A percentile compares a stretch with the other conserved stretches of the same genome.
Evolutionary conservation across 2,797 vertebrate species (phyloP).

Genomic region (Xiphorhynchus erythropygius): DNA sequence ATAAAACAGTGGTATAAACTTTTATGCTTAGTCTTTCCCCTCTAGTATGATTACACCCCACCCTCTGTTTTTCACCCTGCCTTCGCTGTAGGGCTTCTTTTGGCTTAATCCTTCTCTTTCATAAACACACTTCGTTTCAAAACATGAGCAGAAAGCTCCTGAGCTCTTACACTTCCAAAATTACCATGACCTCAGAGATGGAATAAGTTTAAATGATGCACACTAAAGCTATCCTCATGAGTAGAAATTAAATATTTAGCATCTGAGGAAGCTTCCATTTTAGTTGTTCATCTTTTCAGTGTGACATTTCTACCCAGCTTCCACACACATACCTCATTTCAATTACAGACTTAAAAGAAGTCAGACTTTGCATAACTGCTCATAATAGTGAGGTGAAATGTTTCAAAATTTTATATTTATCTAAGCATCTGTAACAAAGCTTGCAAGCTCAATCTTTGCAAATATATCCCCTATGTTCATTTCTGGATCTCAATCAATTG

Average conservation of each 20-base stretch:
- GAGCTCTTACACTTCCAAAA: neutral
- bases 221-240: slow-evolving; percentile 30
- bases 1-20: neutral
- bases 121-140: neutral
- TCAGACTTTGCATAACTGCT: neutral
- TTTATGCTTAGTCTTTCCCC: neutral
- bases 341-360: slow-evolving; percentile 1
- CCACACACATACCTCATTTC: neutral
- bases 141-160: neutral
- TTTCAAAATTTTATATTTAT: slow-evolving; percentile 36
- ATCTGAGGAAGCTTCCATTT: slow-evolving; percentile 27
- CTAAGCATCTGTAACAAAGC: neutral
- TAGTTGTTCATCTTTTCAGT: slow-evolving; percentile 14
- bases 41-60: neutral
- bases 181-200: neutral
- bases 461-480: neutral
- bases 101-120: neutral
- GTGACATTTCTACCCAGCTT: neutral
- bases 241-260: slow-evolving; percentile 49
- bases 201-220: slow-evolving; percentile 32
- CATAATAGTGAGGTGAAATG: neutral
- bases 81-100: neutral
- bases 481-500: slow-evolving; percentile 2
- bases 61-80: neutral
- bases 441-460: slow-evolving; percentile 1